Base-by-base conservation (phyloP, 2,113 vertebrate species). In the Vidua chalybeata region DNA sequence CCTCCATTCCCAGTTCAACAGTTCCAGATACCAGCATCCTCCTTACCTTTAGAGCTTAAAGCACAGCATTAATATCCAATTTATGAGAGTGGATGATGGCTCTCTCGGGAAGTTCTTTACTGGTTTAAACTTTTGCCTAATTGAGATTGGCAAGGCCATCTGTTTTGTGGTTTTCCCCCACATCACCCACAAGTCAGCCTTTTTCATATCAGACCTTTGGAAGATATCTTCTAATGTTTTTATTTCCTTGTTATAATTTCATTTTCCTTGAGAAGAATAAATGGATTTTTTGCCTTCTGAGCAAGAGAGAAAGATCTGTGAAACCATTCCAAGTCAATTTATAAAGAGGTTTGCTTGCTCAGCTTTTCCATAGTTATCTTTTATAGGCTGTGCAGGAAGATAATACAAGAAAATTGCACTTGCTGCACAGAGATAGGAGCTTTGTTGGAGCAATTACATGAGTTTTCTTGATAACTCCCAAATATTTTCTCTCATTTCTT, bases 61-160 rank as follows among this genome's bases (percentile, higher is more conserved):
- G 83, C 84, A 86, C n/a, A 63, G 91, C 93, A 94, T 97, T 96
- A 95, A 94, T 95, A 91, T 84, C 71, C 67, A 64, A 48, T 39
- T 83, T 89, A 28, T 13, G 12, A 11, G 63, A 96, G 93, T 73
- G 49, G 94, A 71, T 87, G 74, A 84, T 72, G 59, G 67, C 86
- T 91, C 85, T 77, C 49, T 89, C 94, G 97, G 96, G 97, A 98
- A 98, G 95, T 96, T 94, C 94, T 97, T 96, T 86, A 92, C 94
- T 97, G 58, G n/a, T 95, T 97, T 96, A 91, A 94, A 91, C 66
- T 96, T 97, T 95, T 63, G 80, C 78, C 93, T 94, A 59, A 95
- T 96, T 98, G 95, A 95, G 96, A 90, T 96, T 97, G 96, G 95
- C 97, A 96, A 87, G 51, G 76, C 72, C 18, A n/a, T 96, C 92